Base-by-base conservation (phyloP, 1,140 invertebrate genomes). In the Cardiocondyla obscurior region DNA sequence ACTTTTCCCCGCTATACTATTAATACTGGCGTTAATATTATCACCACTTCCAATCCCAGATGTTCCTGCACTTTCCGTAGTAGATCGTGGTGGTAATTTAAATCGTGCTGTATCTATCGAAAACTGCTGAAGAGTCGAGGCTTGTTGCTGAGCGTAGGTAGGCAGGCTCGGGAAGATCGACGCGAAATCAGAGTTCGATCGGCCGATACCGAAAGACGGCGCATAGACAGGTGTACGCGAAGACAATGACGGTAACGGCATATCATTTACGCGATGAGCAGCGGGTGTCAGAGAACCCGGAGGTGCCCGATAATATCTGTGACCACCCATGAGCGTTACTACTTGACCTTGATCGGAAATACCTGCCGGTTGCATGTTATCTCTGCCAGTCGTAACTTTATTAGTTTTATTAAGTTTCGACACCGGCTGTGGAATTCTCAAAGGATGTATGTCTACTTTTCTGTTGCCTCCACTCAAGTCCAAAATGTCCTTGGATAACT, bases 231-330 rank as follows among this genome's bases (percentile, higher is more conserved):
- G 92, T 0, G 85, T 22, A 5, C 92, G 91, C 0, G 72, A 72
- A 0, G 88, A 57, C 1, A 81, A 30, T 0, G 90, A 67, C 0
- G 72, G 33, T 3, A 57, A 30, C 0, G 85, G 83, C 14, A 81
- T 89, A 16, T 93, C 92, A 12, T 33, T 67, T 0, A 92, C 88
- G 2, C 91, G 88, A 67, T 92, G 91, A 5, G 86, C 91, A 0
- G 92, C 92, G 0, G 93, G 93, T 3, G 93, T 93, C 4, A 92
- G 58, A 0, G 91, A 93, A 3, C 92, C 93, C 0, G 93, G 93
- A 0, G 93, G 89, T 1, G 91, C 90, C 16, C 92, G 82, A 19
- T 93, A 93, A 10, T 90, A 93, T 14, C 85, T 88, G 5, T 93
- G 92, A 1, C 92, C 92, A 0, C 90, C 82, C 4, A 86, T 81